Evolutionary conservation across 2,113 vertebrate genomes (phyloP), one percentile per base, ranked within the genome.

Genomic region (Nerophis ophidion): DNA sequence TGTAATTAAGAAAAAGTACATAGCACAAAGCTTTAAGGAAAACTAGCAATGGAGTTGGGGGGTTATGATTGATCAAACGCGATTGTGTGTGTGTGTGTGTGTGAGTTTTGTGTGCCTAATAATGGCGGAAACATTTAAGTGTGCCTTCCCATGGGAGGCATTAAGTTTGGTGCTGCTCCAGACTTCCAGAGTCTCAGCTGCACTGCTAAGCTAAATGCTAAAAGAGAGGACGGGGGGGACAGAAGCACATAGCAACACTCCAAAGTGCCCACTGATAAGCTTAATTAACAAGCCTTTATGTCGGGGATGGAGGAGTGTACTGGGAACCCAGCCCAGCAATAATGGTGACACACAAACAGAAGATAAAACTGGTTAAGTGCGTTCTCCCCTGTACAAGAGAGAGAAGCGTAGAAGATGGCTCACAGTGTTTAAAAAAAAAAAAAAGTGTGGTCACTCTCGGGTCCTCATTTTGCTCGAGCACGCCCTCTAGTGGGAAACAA

Each of bases 261-360:
- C 26, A 26, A 3, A 26, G 26, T 26, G 26, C 26, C 26, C 76
- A 78, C 61, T 65, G 52, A 62, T 72, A 76, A 86, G 79, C 86
- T 89, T 89, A 86, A 82, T 79, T 63, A 66, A 71, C 36, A 68
- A 77, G 68, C 71, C 35, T 64, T 34, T 60, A 6, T 49, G 34
- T 47, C 12, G 5, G n/a, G 15, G n/a, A 4, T 47, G 13, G 14
- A 40, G 74, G 74, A 71, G 65, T 69, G 61, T 81, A 84, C 85
- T 71, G 73, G 87, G 86, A 87, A 88, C 86, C 89, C 88, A 89
- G 89, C 89, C 89, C 85, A 85, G 85, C 76, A 66, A 70, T 33
- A 81, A 68, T 47, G 66, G 49, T 54, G 65, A 76, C 66, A 69
- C 53, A 74, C 44, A 64, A 60, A 69, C 38, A 49, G 40, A 60